Percentiles rank a stretch among this genome's conserved stretches.
These are phyloP conservation scores for Lagocephalus sceleratus DNA, from an alignment of 2,797 vertebrate genomes.

Conservation along the genomic window DNA sequence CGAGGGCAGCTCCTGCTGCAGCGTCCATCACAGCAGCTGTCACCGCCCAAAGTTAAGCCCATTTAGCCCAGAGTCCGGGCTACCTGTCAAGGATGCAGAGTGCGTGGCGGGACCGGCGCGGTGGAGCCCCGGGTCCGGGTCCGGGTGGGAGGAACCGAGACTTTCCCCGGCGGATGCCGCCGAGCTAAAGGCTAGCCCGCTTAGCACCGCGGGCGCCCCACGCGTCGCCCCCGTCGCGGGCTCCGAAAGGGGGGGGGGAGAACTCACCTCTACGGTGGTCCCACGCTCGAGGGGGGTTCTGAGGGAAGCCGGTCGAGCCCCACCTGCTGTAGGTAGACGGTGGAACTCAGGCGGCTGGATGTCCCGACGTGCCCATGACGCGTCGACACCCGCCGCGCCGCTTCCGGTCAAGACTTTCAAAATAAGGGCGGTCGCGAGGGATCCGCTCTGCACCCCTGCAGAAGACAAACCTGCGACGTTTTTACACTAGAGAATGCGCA, in stretches of 20 bases:
- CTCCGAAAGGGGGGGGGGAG: too few relatives aligned
- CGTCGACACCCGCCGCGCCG: fast-evolving
- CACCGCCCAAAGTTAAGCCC: background rate
- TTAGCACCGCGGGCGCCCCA: slow-evolving; percentile 17
- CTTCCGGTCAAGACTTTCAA: slow-evolving; percentile 38
- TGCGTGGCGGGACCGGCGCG: background rate
- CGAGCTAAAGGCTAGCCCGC: slow-evolving; percentile 35
- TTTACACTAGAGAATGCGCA: too few relatives aligned
- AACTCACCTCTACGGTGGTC: slow-evolving; percentile 37
- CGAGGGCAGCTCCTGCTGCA: background rate
- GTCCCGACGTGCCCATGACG: slow-evolving; percentile 25
- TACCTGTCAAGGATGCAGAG: background rate
- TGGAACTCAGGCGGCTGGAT: slow-evolving; percentile 38
- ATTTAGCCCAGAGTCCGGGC: background rate
- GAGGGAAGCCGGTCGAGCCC: slow-evolving; percentile 22
- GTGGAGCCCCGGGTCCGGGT: too few relatives aligned
- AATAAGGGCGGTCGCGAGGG: slow-evolving; percentile 24
- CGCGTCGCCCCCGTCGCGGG: too few relatives aligned
- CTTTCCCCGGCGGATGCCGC: too few relatives aligned
- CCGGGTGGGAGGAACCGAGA: too few relatives aligned
- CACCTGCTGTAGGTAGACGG: slow-evolving; percentile 29
- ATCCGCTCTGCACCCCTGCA: too few relatives aligned
- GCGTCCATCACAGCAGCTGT: background rate
- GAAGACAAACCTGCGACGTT: too few relatives aligned
- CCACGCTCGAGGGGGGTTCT: slow-evolving; percentile 14